Conservation (phyloP, 2,888 invertebrate species). For the Nycteola revayana region DNA sequence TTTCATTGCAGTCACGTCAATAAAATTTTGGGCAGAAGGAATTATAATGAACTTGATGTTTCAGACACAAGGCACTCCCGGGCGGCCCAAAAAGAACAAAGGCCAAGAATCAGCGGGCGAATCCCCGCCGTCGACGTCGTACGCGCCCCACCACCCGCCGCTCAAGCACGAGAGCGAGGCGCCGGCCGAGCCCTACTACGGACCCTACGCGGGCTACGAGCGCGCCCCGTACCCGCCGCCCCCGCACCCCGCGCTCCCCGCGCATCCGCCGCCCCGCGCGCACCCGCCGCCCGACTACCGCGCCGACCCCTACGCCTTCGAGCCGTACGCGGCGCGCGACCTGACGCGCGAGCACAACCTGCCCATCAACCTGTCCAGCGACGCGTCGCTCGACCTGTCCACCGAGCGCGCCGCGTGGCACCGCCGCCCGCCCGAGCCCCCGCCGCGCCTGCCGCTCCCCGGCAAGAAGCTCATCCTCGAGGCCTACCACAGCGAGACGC, state of each 20-base stretch:
- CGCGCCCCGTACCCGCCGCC: conserved; percentile 47
- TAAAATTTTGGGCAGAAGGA: too few species aligned
- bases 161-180: conserved; percentile 63
- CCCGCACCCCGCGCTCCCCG: conserved; percentile 41
- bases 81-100: conserved; percentile 73
- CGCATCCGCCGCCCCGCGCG: conserved; percentile 34
- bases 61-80: conserved; percentile 67
- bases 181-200: conserved; percentile 43
- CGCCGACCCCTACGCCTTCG: conserved; percentile 61
- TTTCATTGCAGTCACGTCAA: too few species aligned
- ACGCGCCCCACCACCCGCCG: conserved; percentile 46
- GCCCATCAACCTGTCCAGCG: conserved; percentile 76
- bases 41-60: too few species aligned
- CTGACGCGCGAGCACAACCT: conserved; percentile 65
- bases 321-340: conserved; percentile 56
- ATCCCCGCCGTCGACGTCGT: conserved; percentile 67
- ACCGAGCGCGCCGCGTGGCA: conserved; percentile 67
- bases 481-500: conserved; percentile 72
- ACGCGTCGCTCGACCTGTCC: conserved; percentile 69
- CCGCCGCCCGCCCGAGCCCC: conserved; percentile 60
- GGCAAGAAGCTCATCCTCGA: conserved; percentile 77
- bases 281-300: conserved; percentile 55
- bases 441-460: conserved; percentile 63
- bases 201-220: conserved; percentile 33
- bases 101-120: conserved; percentile 52